A percentile compares a stretch with the other conserved stretches of the same genome.
phyloP scores from a whole-genome alignment of 2,888 invertebrate genomes.

The Siphonodentalium dalli region DNA sequence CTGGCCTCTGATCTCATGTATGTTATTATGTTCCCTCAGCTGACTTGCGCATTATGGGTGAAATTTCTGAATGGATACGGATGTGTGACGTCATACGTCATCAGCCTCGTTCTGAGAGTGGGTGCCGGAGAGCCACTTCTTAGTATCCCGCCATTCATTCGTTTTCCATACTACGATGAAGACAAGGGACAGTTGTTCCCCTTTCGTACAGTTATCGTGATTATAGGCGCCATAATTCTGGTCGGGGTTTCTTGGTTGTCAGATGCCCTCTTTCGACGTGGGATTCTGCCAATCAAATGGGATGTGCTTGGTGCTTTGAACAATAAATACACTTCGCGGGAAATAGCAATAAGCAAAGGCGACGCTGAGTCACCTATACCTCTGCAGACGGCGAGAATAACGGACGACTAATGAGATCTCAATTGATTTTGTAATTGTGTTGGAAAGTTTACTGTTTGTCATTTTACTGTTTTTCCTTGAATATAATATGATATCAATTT shows the following conservation, averaged over 20 bases:
- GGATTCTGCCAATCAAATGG: slow-evolving; percentile 2
- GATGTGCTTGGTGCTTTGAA: no score
- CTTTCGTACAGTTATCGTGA: slow-evolving; percentile 35
- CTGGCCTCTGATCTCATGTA: slow-evolving; percentile 41
- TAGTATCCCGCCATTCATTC: slow-evolving; percentile 63
- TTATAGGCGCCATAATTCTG: background rate
- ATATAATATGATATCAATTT: no score
- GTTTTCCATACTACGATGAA: slow-evolving; percentile 30
- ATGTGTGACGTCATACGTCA: slow-evolving; percentile 67
- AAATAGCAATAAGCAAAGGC: no score
- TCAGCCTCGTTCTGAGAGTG: slow-evolving; percentile 79
- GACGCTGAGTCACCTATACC: no score
- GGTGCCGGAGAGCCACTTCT: slow-evolving; percentile 87
- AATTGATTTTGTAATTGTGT: no score
- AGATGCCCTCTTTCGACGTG: background rate
- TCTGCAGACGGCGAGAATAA: no score
- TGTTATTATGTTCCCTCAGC: slow-evolving; percentile 39
- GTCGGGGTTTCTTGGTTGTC: slow-evolving; percentile 6
- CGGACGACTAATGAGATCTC: no score
- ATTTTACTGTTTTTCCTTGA: no score
- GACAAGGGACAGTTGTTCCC: slow-evolving; percentile 33
- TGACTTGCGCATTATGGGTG: slow-evolving; percentile 38
- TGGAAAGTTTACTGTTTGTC: no score
- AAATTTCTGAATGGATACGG: slow-evolving; percentile 35
- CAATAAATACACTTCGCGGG: no score